These are phyloP conservation scores for Stenodera caucasica DNA, from an alignment of 2,888 invertebrate genomes.

Conservation along the genomic window DNA sequence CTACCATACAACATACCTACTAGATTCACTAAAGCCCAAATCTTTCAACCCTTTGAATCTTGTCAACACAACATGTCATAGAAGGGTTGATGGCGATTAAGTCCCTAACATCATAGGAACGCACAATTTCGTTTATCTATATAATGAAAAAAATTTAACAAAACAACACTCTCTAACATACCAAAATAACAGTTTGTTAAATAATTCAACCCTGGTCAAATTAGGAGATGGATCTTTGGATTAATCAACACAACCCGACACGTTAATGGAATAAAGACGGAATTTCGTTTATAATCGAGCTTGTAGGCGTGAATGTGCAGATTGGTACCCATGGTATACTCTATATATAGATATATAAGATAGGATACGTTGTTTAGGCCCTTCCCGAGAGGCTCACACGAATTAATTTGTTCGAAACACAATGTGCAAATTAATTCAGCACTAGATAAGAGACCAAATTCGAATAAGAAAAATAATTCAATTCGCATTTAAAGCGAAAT, in stretches of 20 bases:
- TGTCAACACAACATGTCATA: slow-evolving; percentile 17
- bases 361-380: not conserved
- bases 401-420: slow-evolving; percentile 4
- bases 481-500: not conserved
- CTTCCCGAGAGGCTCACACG: not conserved
- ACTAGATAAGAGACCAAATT: not conserved
- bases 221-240: not conserved
- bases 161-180: no score
- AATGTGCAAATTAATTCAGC: slow-evolving; percentile 2
- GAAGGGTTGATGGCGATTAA: slow-evolving; percentile 24
- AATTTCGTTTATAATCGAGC: not conserved
- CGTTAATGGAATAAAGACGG: not conserved
- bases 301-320: not conserved
- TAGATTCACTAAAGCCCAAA: slow-evolving; percentile 12
- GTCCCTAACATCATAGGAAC: slow-evolving; percentile 5
- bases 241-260: not conserved
- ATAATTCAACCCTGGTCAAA: not conserved
- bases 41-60: slow-evolving; percentile 7
- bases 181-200: no score
- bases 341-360: no score
- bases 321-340: no score
- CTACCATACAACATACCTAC: slow-evolving; percentile 16
- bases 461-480: no score
- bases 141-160: no score
- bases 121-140: not conserved